These are phyloP conservation scores for Brachyalestes nurse DNA, from an alignment of 2,797 vertebrate species.

Conservation along the genomic window DNA sequence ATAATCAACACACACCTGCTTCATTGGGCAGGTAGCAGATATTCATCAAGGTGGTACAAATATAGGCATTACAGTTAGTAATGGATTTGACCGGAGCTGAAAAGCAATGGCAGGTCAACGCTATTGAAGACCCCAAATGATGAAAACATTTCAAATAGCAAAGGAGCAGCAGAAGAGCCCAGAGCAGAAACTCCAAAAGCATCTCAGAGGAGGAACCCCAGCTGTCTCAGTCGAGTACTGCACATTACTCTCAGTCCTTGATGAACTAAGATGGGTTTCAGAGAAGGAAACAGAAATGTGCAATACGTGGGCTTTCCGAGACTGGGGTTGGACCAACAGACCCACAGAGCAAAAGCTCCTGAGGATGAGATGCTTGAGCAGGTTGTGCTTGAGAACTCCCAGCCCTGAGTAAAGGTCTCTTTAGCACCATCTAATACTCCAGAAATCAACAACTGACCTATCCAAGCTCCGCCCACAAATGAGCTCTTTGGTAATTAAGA, in stretches of 20 bases:
- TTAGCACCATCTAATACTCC: constrained; percentile 72
- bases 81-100: constrained; percentile 5
- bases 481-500: too few relatives aligned
- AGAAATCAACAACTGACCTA: not conserved
- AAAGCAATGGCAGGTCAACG: not conserved
- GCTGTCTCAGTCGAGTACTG: not conserved
- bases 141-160: not conserved
- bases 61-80: not conserved
- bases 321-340: not conserved
- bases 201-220: not conserved
- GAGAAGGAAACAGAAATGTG: not conserved
- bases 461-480: not conserved
- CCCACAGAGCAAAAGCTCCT: not conserved
- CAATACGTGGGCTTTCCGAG: not conserved
- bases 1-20: constrained; percentile 26
- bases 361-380: not conserved
- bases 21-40: not conserved
- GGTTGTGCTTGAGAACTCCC: constrained; percentile 39
- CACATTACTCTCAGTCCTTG: not conserved
- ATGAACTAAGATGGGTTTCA: not conserved
- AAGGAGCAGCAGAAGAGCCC: constrained; percentile 25
- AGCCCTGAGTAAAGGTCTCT: constrained; percentile 69
- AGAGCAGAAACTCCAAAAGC: constrained; percentile 9
- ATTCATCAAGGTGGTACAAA: not conserved
- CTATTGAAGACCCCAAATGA: not conserved